Base-by-base conservation (phyloP, 2,797 vertebrate species). In the Sebastes cheni region DNA sequence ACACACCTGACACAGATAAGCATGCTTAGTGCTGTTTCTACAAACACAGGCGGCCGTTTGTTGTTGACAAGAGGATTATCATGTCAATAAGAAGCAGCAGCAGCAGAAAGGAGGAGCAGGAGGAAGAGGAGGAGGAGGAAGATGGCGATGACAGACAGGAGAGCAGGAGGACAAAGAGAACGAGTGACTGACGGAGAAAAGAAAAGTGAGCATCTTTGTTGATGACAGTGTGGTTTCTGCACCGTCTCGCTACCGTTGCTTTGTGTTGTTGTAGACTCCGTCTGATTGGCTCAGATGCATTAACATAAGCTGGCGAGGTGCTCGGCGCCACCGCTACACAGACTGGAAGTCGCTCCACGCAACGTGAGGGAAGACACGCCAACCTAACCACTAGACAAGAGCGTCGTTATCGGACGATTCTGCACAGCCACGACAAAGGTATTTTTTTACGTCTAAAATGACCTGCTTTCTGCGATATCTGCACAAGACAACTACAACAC, bases 1-100 rank as follows among this genome's bases (percentile, higher is more conserved):
- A 58, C 70, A 60, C 72, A 81, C 86, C 75, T 67, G 46, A 55
- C 54, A 36, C 32, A 81, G 72, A 79, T 81, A 83, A 82, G 65
- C 65, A 30, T 13, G 72, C 72, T 84, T 78, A 86, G 27, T 64
- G 71, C 60, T 50, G 83, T 73, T 88, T 65, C 72, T 52, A 68
- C 80, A 80, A 87, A 90, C 73, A 72, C 82, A 27, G 32, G 46
- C 75, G 1, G 34, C 66, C 25, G 79, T 69, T 81, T 66, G 83
- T 66, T 80, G 84, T 85, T 84, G 87, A 91, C 91, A 82, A 79
- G 75, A 80, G 88, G 89, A 92, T 92, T 88, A 92, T 16, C 66
- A 30, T 59, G 88, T 87, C 84, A 87, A 89, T 80, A 73, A 69
- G 60, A 77, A 69, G 30, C 20, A 59, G 61, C 65, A 58, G 68